Conservation (phyloP, 2,113 vertebrate species). For the Sorex araneus region DNA sequence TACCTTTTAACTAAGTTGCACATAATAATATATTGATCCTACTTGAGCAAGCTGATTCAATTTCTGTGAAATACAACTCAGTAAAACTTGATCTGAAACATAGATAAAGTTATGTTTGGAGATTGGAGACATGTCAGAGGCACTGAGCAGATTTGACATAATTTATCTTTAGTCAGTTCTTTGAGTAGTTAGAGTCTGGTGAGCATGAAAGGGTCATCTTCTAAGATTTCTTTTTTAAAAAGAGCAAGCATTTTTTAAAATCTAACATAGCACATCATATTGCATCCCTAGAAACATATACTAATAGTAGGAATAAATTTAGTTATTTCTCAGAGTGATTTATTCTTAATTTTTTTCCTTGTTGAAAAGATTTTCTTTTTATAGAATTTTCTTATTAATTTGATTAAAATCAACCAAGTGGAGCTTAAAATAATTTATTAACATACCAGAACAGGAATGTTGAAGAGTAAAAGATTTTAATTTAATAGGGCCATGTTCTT, state of each 20-base stretch:
- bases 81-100: constrained; percentile 86
- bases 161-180: constrained; percentile 87
- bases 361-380: constrained; percentile 20
- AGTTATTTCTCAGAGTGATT: background rate
- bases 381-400: constrained; percentile 20
- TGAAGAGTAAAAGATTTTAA: background rate
- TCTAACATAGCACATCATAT: constrained; percentile 2
- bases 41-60: constrained; percentile 85
- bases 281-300: constrained; percentile 43
- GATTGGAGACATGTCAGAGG: constrained; percentile 82
- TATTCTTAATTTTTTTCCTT: background rate
- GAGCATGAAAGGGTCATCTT: constrained; percentile 83
- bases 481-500: background rate
- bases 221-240: constrained; percentile 76
- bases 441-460: constrained; percentile 2
- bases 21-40: constrained; percentile 86
- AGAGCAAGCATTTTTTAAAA: constrained; percentile 22
- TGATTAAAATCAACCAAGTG: background rate
- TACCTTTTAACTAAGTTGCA: constrained; percentile 86
- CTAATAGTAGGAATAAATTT: background rate
- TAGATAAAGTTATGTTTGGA: constrained; percentile 86
- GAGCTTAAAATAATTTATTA: constrained; percentile 24
- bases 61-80: constrained; percentile 89
- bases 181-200: constrained; percentile 71
- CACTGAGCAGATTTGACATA: constrained; percentile 81